Evolutionary conservation across 2,113 vertebrate species (phyloP), one percentile per base, ranked within the genome.

Genomic region (Neolamprologus fasciatus): DNA sequence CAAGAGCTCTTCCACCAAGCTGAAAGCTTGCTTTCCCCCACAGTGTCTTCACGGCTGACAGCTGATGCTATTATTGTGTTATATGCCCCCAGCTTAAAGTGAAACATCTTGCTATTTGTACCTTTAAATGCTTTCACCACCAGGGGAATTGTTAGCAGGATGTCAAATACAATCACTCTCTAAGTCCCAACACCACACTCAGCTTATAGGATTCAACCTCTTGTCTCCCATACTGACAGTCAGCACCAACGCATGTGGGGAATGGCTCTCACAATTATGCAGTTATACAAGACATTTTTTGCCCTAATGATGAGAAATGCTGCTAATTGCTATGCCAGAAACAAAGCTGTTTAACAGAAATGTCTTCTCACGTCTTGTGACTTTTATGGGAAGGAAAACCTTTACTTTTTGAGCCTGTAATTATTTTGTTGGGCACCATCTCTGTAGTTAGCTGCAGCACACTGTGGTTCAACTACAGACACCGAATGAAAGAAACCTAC

Each of bases 161-260:
- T 90, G 94, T 94, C 93, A 93, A 89, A 86, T 92, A 90, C 89
- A 91, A 94, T 94, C 90, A 92, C 89, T 85, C 81, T 88, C 86
- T 66, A 81, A 82, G 89, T 86, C 90, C 86, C 81, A 86, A 47
- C 78, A 40, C 55, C 87, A 6, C 84, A 50, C 81, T 83, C 76
- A 31, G 86, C 84, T 79, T 79, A 89, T 82, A 88, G 80, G n/a
- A 89, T 90, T 80, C 81, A 81, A 42, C 82, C 87, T 80, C 79
- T 50, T 3, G 53, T 45, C 50, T 71, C 86, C 66, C 82, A 83
- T 81, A 31, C 33, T 40, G 61, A 82, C 45, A 83, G n/a, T 87
- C 61, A 68, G 4, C 21, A 28, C 33, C 14, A 21, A 31, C 21
- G 10, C 42, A 57, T 8, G 17, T 31, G 37, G 80, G 26, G 26